Percentiles rank a stretch among this genome's conserved stretches.
Evolutionary conservation across 2,888 invertebrate genomes (phyloP).

Genomic region (Spodoptera picta): DNA sequence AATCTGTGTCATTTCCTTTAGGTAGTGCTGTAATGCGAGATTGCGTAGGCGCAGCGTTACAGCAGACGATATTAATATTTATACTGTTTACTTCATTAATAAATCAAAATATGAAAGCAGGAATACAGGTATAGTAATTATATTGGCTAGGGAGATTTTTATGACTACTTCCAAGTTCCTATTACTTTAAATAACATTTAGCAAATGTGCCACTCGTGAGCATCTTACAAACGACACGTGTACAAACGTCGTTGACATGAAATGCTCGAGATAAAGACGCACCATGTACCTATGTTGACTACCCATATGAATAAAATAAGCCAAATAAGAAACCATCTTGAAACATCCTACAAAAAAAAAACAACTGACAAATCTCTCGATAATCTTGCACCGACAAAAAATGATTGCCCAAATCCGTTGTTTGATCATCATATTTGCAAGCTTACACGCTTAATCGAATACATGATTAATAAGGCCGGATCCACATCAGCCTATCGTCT

Average conservation of each 20-base stretch:
- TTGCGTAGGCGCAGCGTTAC: slow-evolving; percentile 33
- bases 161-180: too few relatives aligned
- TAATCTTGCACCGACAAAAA: slow-evolving; percentile 8
- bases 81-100: slow-evolving; percentile 21
- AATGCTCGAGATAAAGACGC: too few relatives aligned
- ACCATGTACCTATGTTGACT: too few relatives aligned
- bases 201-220: too few relatives aligned
- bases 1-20: slow-evolving; percentile 37
- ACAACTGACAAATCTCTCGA: slow-evolving; percentile 1
- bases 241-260: too few relatives aligned
- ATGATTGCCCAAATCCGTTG: slow-evolving; percentile 39
- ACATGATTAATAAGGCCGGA: slow-evolving; percentile 49
- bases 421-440: slow-evolving; percentile 8
- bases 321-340: too few relatives aligned
- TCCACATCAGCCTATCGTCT: slow-evolving; percentile 31
- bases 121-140: too few relatives aligned
- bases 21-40: slow-evolving; percentile 5
- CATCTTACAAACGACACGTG: too few relatives aligned
- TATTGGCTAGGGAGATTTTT: too few relatives aligned
- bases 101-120: slow-evolving; percentile 18
- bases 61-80: slow-evolving; percentile 43
- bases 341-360: too few relatives aligned
- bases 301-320: too few relatives aligned
- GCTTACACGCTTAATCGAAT: slow-evolving; percentile 37
- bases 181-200: too few relatives aligned